Conservation (phyloP, 2,797 vertebrate species). For the Poeciliopsis paucimaculata region DNA sequence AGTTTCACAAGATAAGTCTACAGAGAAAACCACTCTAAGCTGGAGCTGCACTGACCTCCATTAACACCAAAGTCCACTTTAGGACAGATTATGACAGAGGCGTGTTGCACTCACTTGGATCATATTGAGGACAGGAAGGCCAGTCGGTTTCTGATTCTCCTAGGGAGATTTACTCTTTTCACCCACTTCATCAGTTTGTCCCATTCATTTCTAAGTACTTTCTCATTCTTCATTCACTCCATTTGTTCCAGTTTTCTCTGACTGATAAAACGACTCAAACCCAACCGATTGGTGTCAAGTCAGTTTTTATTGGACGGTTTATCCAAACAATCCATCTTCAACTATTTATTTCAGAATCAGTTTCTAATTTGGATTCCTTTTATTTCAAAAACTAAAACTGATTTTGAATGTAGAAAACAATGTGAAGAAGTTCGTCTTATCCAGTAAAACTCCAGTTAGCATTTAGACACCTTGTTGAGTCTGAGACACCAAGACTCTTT, state of each 20-base stretch:
- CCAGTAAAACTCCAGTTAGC: background rate
- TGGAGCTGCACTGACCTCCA: slow-evolving; percentile 10
- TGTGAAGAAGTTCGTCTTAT: background rate
- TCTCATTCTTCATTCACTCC: background rate
- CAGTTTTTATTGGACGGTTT: background rate
- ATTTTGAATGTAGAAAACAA: background rate
- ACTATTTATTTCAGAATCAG: background rate
- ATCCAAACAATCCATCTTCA: background rate
- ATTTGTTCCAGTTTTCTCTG: background rate
- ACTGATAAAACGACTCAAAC: background rate
- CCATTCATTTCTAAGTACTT: background rate
- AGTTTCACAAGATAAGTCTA: background rate
- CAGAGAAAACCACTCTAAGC: background rate
- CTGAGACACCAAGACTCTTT: background rate
- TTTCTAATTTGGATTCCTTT: background rate
- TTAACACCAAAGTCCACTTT: slow-evolving; percentile 16
- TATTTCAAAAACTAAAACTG: background rate
- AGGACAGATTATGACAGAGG: slow-evolving; percentile 22
- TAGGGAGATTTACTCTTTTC: slow-evolving; percentile 37
- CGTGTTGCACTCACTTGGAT: background rate
- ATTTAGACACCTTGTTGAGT: background rate
- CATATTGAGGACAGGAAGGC: slow-evolving; percentile 27
- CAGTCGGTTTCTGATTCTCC: slow-evolving; percentile 9
- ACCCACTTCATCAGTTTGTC: background rate
- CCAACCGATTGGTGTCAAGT: background rate